phyloP scores from a whole-genome alignment of 1,140 invertebrate genomes.

The Agrilus planipennis region DNA sequence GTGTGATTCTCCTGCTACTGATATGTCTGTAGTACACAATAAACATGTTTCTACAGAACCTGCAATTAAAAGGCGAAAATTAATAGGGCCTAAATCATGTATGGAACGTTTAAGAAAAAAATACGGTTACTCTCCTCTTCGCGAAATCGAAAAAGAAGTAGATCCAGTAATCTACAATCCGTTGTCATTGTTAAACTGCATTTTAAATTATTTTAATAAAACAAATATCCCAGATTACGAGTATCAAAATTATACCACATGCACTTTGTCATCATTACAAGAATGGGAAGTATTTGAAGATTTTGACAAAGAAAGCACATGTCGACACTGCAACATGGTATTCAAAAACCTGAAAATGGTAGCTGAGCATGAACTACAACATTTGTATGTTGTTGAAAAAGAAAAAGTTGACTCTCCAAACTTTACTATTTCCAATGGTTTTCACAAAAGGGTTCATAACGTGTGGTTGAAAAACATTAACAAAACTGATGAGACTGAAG shows the following conservation, averaged over 20 bases:
- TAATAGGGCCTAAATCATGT: constrained; percentile 12
- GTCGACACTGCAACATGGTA: constrained; percentile 21
- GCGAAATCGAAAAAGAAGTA: constrained; percentile 6
- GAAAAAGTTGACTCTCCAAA: constrained; percentile 24
- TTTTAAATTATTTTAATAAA: constrained; percentile 23
- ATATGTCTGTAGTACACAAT: neutral
- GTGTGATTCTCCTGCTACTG: constrained; percentile 13
- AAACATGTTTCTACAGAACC: constrained; percentile 2
- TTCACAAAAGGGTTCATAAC: constrained; percentile 19
- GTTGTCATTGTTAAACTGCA: constrained; percentile 17
- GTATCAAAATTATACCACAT: constrained; percentile 8
- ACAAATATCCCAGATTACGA: constrained; percentile 23
- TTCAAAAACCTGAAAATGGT: constrained; percentile 23
- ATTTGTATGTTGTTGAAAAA: constrained; percentile 26
- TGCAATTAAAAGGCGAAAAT: constrained; percentile 9
- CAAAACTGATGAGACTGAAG: neutral
- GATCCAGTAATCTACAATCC: constrained; percentile 17
- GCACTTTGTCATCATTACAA: constrained; percentile 6
- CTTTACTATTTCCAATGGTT: constrained; percentile 15
- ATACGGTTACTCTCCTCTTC: constrained; percentile 1
- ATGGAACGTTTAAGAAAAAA: constrained; percentile 1
- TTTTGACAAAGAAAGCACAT: constrained; percentile 10
- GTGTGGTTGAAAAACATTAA: constrained; percentile 27
- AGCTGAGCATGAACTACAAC: constrained; percentile 24
- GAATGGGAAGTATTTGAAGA: neutral